Base-by-base conservation (phyloP, 2,113 vertebrate species). In the Callorhinus ursinus region DNA sequence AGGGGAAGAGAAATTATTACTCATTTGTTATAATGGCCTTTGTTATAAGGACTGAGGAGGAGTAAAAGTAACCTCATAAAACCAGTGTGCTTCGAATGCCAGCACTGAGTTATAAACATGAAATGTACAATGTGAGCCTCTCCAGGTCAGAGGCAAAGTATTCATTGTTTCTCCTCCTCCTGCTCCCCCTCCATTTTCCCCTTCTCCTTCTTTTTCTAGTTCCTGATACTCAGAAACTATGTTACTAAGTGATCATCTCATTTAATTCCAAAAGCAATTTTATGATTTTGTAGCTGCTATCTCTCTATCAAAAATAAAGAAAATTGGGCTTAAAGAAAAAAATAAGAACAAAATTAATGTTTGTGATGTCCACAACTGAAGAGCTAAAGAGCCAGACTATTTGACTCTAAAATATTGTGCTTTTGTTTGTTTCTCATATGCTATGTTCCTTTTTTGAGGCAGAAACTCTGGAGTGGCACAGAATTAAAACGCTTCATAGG, bases 181-280 rank as follows among this genome's bases (percentile, higher is more conserved):
- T 71, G 4, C 19, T 39, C 69, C 36, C 46, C 0, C 26, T 49
- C 42, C 24, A 11, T 72, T 65, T 67, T 6, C 28, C 14, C 22
- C 39, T 24, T 39, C 69, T 71, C 67, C 36, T 74, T 46, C 39
- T 42, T 74, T 46, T 74, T 15, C 13, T 24, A 46, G 9, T 63
- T 46, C 22, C 46, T 39, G 1, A 89, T 33, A 87, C 15, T 31
- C 55, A 83, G 71, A 71, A 76, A 71, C 26, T 69, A 82, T 42
- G n/a, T 31, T 84, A 63, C 1, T 42, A 11, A 77, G 3, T 16
- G 7, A 71, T 21, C 46, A 65, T 57, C 18, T 57, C 26, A 71
- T 88, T 69, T 95, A 51, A 79, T 63, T 84, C 15, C 59, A 55
- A 83, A 84, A 87, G 79, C 14, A 79, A 53, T 18, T 26, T 39